Percentiles rank a stretch among this genome's conserved stretches.
Conservation (phyloP, 2,797 vertebrate genomes). For the Syngnathus acus region DNA sequence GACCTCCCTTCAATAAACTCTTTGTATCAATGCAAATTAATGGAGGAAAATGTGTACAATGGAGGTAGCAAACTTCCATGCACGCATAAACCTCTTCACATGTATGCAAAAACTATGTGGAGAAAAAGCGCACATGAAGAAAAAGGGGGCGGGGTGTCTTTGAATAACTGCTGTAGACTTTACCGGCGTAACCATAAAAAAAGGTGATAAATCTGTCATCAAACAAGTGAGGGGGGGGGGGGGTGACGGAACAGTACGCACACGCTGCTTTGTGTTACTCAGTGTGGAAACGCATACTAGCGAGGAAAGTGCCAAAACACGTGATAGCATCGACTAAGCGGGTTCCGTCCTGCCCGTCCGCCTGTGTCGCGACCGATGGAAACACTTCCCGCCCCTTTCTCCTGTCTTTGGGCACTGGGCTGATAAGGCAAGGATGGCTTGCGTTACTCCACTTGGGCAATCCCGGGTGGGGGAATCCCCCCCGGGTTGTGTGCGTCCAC, state of each 20-base stretch:
- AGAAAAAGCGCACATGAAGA: neutral
- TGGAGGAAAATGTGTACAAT: neutral
- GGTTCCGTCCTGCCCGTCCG: conserved; percentile 40
- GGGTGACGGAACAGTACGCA: conserved; percentile 20
- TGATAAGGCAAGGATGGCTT: conserved; percentile 66
- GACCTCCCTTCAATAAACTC: neutral
- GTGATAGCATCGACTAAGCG: conserved; percentile 26
- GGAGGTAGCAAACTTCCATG: neutral
- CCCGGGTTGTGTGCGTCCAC: conserved; percentile 35
- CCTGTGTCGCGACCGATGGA: conserved; percentile 41
- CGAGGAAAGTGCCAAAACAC: conserved; percentile 20
- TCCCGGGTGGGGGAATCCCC: conserved; percentile 63
- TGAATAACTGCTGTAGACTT: conserved; percentile 15
- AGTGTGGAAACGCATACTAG: conserved; percentile 6
- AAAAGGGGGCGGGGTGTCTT: neutral
- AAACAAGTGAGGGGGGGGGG: conserved; percentile 8
- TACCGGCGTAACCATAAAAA: conserved; percentile 20
- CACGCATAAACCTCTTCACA: conserved; percentile 2
- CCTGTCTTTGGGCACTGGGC: conserved; percentile 65
- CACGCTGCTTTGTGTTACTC: conserved; percentile 14
- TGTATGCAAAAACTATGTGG: neutral
- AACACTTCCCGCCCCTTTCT: conserved; percentile 48
- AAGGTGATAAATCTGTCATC: conserved; percentile 28
- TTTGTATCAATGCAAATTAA: conserved; percentile 2
- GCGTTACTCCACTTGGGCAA: conserved; percentile 57